Evolutionary conservation across 2,797 vertebrate genomes (phyloP), one percentile per base, ranked within the genome.

Genomic region (Epinephelus malabaricus): DNA sequence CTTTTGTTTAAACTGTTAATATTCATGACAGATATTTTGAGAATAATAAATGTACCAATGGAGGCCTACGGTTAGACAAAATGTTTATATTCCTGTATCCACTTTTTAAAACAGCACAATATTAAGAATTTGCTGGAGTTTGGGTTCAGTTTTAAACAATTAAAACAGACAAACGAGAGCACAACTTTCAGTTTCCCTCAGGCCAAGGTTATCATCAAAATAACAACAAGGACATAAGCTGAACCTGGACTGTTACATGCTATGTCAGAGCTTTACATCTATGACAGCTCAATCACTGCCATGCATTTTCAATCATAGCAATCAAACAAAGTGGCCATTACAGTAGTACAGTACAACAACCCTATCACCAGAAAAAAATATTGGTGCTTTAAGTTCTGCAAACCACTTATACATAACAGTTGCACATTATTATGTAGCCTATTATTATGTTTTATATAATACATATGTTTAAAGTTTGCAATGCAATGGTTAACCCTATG

Each of bases 1-100:
- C 7, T 40, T 76, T 68, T 54, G 15, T 69, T 53, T 6, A 23
- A 18, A 25, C n/a, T 43, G 13, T 76, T 53, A 54, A 56, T 56
- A 75, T 81, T 84, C 38, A 56, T 18, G 12, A 51, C 34, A 27
- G 50, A 43, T 17, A 12, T 50, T 64, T 60, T 51, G 64, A 60
- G 3, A 18, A 21, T 23, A 69, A 43, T 49, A 62, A n/a, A 3
- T 43, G 17, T 38, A 40, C 45, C 23, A 51, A 12, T 11, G 17
- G 51, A 51, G 34, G 27, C 49, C 13, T 23, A 0, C 10, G 27
- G 79, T 54, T n/a, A 23, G 25, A 23, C 8, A n/a, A 61, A 51
- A n/a, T 58, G 46, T 50, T 71, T 46, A 3, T 40, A 8, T 45
- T 56, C 23, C 19, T 61, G n/a, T 2, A 21, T 70, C 53, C 13